Evolutionary conservation across 2,888 invertebrate genomes (phyloP).

Genomic region (Metacarcinus magister): DNA sequence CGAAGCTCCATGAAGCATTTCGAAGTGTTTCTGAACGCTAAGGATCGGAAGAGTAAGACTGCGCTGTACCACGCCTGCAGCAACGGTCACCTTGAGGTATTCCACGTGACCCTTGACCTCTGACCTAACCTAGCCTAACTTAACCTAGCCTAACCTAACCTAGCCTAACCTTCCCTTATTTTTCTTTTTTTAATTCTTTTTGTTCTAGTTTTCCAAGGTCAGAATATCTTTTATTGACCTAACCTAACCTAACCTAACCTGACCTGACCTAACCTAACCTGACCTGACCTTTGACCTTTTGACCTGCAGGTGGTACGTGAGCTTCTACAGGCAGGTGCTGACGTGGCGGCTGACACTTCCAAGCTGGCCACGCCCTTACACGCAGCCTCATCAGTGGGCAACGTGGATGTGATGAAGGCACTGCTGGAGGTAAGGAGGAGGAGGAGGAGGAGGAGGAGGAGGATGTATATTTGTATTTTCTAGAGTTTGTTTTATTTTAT

Average conservation of each 20-base stretch:
- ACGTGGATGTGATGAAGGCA: constrained; percentile 83
- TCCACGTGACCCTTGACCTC: background rate
- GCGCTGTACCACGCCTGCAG: constrained; percentile 85
- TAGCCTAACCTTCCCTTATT: too few species aligned
- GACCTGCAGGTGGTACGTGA: constrained; percentile 79
- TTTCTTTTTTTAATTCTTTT: too few species aligned
- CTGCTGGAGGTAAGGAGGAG: constrained; percentile 83
- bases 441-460: background rate
- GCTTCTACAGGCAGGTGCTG: constrained; percentile 83
- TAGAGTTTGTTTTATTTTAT: too few species aligned
- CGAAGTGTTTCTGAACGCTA: constrained; percentile 81
- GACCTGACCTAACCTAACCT: background rate
- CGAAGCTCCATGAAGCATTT: constrained; percentile 84
- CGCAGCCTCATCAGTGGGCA: constrained; percentile 84
- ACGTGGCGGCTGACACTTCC: constrained; percentile 84
- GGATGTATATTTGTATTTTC: background rate
- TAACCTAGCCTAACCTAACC: background rate
- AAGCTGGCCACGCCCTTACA: constrained; percentile 85
- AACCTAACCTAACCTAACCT: background rate
- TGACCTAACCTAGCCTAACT: background rate
- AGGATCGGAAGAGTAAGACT: constrained; percentile 83
- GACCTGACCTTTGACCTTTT: background rate
- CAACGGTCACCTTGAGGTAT: constrained; percentile 84
- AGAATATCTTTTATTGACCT: too few species aligned
- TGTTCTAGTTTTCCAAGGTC: too few species aligned